Evolutionary conservation across 37 sponge, comb jelly and placozoan genomes (phyloP), one percentile per base, ranked within the genome.

Genomic region (Cladorhizidae sp.): DNA sequence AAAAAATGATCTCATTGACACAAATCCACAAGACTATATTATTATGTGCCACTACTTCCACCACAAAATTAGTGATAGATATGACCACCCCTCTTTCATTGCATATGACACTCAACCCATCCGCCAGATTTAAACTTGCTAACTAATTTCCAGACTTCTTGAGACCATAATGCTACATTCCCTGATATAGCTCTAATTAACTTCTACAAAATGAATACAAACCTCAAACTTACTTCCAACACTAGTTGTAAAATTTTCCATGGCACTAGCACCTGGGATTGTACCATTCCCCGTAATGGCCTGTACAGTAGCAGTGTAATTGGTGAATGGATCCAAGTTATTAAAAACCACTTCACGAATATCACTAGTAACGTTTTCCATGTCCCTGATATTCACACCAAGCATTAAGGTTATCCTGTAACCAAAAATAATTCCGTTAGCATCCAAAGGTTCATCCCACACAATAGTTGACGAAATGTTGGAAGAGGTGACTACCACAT

Each of bases 381-480:
- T 58, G 23, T 23, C 32, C 32, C 9, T n/a, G 3, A 6, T 57
- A 31, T 55, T 15, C 11, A 59, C 25, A 38, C 23, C 39, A 31
- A 57, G 11, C 7, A 40, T 33, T 49, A 80, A 21, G 23, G 31
- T 64, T 21, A 83, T 40, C 15, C 20, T 15, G 39, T 85, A 77
- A 3, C 15, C 23, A 21, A 58, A 51, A 18, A 89, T 80, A 0
- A 84, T 67, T 79, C 89, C 89, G 84, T 89, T 89, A 22, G 85
- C 43, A 12, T 57, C 49, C 0, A 1, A 1, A 7, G 89, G 89
- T 2, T 64, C 64, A n/a, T 40, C 40, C 89, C 89, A 89, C 0
- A 35, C 21, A 0, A 82, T 3, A 31, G 36, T 25, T 11, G 72
- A 63, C 3, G 74, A 49, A 51, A 28, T 41, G 51, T 78, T 75